Evolutionary conservation across 2,888 invertebrate species (phyloP), one percentile per base, ranked within the genome.

Genomic region (Ennomos fuscantarius): DNA sequence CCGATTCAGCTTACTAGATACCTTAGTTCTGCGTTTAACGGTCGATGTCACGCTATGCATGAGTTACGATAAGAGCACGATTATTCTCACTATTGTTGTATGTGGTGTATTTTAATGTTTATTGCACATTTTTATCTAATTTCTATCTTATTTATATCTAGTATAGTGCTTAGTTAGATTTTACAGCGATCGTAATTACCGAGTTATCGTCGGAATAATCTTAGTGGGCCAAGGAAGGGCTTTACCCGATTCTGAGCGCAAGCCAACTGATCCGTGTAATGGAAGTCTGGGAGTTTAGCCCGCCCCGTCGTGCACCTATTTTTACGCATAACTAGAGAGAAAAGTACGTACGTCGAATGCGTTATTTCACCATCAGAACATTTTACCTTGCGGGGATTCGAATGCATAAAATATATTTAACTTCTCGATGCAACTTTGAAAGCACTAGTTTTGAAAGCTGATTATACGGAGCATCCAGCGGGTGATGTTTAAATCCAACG

Each of bases 1-100:
- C 81, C 65, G 63, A 62, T 72, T 70, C 69, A 76, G 87, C 88
- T 88, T 89, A 71, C 70, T 86, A 86, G 84, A 76, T 32, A 50
- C 47, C 56, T 41, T 79, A 82, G 75, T 76, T 68, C 78, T 81
- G 83, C 84, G 80, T 80, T 79, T 88, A 87, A 86, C 82, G 84
- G 79, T 82, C 85, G 78, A 82, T 85, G 81, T 81, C 90, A 91
- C 89, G 91, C 91, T 82, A 88, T 91, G 91, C 91, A 92, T 92
- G 91, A 81, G 6, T 86, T 87, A 88, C 79, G 78, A 73, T 92
- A 89, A 89, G 87, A 86, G 91, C 91, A 92, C 91, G 85, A 82
- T 78, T 78, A 66, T 69, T 80, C 67, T 78, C 76, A 81, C 68
- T 79, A 75, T 80, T 81, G 78, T 82, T 74, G 74, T 81, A 81